Conservation (phyloP, 2,888 invertebrate species). For the Lottia gigantea region DNA sequence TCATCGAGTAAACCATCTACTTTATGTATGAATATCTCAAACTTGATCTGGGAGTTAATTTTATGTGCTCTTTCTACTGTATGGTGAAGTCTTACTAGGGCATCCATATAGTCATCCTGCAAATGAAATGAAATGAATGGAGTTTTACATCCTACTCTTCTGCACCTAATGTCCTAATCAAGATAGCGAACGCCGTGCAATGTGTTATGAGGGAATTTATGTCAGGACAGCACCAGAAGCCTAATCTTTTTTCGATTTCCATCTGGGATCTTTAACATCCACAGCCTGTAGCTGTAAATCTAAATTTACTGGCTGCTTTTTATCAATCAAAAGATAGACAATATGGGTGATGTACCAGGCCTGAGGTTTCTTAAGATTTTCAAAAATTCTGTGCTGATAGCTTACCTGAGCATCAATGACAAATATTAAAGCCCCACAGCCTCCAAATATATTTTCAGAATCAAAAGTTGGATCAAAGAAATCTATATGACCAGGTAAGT, state of each 20-base stretch:
- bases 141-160: too few relatives aligned
- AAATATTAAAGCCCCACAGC: conserved; percentile 97
- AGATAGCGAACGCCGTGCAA: too few relatives aligned
- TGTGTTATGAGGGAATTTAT: too few relatives aligned
- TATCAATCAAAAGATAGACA: too few relatives aligned
- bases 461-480: conserved; percentile 97
- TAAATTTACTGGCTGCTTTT: too few relatives aligned
- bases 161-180: too few relatives aligned
- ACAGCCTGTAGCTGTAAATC: too few relatives aligned
- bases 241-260: too few relatives aligned
- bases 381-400: not conserved
- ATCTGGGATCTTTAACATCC: too few relatives aligned
- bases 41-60: conserved; percentile 94
- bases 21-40: conserved; percentile 98
- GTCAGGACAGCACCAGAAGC: too few relatives aligned
- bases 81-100: conserved; percentile 88
- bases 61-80: conserved; percentile 95
- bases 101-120: conserved; percentile 96
- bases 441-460: conserved; percentile 94
- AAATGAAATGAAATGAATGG: not conserved
- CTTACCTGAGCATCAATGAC: conserved; percentile 91
- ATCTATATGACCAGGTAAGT: conserved; percentile 98
- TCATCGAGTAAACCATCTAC: conserved; percentile 99
- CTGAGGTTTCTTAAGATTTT: too few relatives aligned
- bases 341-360: too few relatives aligned